Conservation (phyloP, 2,888 invertebrate species). For the Phyto melanocephala region DNA sequence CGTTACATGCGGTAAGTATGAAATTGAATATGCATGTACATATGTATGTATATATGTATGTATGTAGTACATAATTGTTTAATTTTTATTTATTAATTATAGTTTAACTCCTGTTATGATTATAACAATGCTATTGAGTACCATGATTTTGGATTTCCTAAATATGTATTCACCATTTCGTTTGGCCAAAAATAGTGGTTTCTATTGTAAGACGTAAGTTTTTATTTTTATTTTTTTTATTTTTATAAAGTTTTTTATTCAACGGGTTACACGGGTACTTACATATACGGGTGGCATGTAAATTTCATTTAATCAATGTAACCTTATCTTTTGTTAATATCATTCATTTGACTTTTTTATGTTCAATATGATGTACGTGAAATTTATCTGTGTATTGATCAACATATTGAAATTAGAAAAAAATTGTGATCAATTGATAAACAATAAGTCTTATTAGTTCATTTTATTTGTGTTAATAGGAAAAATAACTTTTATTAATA, state of each 20-base stretch:
- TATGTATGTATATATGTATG: neutral
- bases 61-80: neutral
- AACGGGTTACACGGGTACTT: slow-evolving; percentile 46
- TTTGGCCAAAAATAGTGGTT: slow-evolving; percentile 70
- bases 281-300: slow-evolving; percentile 47
- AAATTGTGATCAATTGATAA: neutral
- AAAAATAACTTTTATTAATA: neutral
- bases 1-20: slow-evolving; percentile 72
- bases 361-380: neutral
- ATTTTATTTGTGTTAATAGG: neutral
- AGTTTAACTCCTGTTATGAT: slow-evolving; percentile 74
- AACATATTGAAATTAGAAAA: no score
- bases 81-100: slow-evolving; percentile 42
- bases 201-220: slow-evolving; percentile 73
- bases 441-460: neutral
- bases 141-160: slow-evolving; percentile 69
- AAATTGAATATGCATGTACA: no score
- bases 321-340: neutral
- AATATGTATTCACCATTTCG: slow-evolving; percentile 72
- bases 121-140: slow-evolving; percentile 70
- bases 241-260: neutral
- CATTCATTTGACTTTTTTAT: neutral
- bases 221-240: neutral
- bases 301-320: neutral
- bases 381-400: neutral